Base-by-base conservation (phyloP, 2,888 invertebrate genomes). In the Parapristionchus giblindavisi region DNA sequence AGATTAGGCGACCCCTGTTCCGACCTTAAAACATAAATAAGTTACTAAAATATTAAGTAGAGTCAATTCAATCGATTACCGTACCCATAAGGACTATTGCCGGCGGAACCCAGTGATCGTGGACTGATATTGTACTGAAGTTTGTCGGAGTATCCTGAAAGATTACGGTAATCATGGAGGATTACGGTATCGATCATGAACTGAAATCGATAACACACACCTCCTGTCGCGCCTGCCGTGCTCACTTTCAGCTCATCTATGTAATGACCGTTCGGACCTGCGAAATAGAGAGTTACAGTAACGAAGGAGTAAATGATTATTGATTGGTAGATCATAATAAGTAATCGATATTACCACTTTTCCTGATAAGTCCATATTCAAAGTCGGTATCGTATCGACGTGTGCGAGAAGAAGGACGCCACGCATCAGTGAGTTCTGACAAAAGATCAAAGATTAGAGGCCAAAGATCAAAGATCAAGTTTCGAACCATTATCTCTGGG, bases 121-220 rank as follows among this genome's bases (percentile, higher is more conserved):
- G 83, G 83, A 73, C 80, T 80, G 77, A 83, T 58, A 29, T 81
- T 80, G 71, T 81, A 83, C 60, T 81, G 80, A 73, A 81, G 75
- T 60, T 79, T 81, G 29, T 78, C 80, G n/a, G n/a, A 79, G 29
- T 65, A 43, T 43, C 63, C 63, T 65, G 63, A 65, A 65, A 14
- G 17, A 43, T 43, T n/a, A n/a, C n/a, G n/a, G n/a, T n/a, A n/a
- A n/a, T n/a, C n/a, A n/a, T n/a, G n/a, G n/a, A n/a, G n/a, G n/a
- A n/a, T n/a, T 1, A 27, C 34, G 27, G 29, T 58, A 38, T 58
- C 32, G 1, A 32, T 32, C 21, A 5, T 29, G 32, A 29, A 40
- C 71, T 40, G 27, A 32, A 17, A 8, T 71, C 40, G 40, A 40
- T 32, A n/a, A n/a, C n/a, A n/a, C n/a, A n/a, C n/a, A n/a, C n/a